Base-by-base conservation (phyloP, 2,113 vertebrate species). In the Penelope pileata region DNA sequence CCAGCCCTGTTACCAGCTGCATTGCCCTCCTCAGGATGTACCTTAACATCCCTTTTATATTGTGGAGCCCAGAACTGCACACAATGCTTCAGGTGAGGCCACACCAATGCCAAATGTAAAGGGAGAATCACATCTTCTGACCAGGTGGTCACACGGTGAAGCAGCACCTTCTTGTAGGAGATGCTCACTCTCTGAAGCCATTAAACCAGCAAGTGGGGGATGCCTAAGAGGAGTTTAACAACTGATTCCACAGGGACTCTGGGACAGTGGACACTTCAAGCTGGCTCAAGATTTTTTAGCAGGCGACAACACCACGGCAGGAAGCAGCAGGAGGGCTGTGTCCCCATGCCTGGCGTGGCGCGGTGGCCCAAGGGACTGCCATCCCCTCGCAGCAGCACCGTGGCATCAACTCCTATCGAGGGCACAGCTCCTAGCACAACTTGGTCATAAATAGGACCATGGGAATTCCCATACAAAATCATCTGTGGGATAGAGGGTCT, bases 291-390 rank as follows among this genome's bases (percentile, higher is more conserved):
- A 76, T 30, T 17, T 82, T 90, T 83, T 34, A 90, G 45, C 48
- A 73, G 84, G 78, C 0, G 4, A 66, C 0, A 0, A 83, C 75
- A 91, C 22, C 38, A 16, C 62, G 38, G 5, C 64, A 93, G 38
- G 50, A 56, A 53, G 2, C 50, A 30, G 58, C 51, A 54, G 4
- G 29, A 27, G 30, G 1, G 70, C 66, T 3, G 1, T 59, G 81
- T 73, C 0, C 0, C 1, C 7, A 43, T 0, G 2, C 30, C 70
- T 40, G 42, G 27, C 2, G 0, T 7, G 27, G 43, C 2, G 0
- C 58, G 1, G 53, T 1, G 6, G 26, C 38, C 16, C 0, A 0
- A 19, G 74, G 68, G 34, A 76, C 69, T 29, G 22, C 66, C 12
- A 12, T 59, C 50, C 62, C 0, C 34, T 92, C 13, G 1, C 7